These are phyloP conservation scores for Barbus barbus DNA, from an alignment of 2,113 vertebrate species.

Conservation along the genomic window DNA sequence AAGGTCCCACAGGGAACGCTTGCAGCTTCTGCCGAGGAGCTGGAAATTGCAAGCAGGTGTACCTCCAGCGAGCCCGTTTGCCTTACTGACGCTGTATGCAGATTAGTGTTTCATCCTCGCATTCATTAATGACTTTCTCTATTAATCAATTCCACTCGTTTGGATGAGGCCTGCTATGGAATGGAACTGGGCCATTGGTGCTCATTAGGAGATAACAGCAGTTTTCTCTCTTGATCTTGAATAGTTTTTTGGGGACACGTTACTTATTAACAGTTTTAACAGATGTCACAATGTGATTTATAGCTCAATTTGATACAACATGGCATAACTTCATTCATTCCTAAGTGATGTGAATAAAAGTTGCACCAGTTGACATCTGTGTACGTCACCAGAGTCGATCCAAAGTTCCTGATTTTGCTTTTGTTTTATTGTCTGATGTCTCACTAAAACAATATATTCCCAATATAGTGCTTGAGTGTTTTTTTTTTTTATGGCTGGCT, in stretches of 20 bases:
- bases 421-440: too few species aligned
- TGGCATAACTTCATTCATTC: neutral
- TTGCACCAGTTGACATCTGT: neutral
- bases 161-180: slow-evolving; percentile 54
- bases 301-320: neutral
- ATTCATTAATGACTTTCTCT: slow-evolving; percentile 64
- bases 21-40: slow-evolving; percentile 52
- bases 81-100: slow-evolving; percentile 57
- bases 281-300: neutral
- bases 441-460: too few species aligned
- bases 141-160: slow-evolving; percentile 66
- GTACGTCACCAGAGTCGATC: neutral
- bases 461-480: neutral
- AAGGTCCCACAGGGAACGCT: slow-evolving; percentile 41
- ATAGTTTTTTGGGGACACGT: neutral
- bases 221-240: slow-evolving; percentile 17
- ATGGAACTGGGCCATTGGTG: slow-evolving; percentile 63
- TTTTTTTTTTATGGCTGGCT: neutral
- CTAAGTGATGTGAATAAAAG: neutral
- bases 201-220: slow-evolving; percentile 59
- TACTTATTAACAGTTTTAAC: neutral
- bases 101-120: slow-evolving; percentile 34
- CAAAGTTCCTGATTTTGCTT: neutral
- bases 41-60: slow-evolving; percentile 59
- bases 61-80: slow-evolving; percentile 57